phyloP scores from a whole-genome alignment of 2,888 invertebrate species.

The Romanomermis culicivorax region DNA sequence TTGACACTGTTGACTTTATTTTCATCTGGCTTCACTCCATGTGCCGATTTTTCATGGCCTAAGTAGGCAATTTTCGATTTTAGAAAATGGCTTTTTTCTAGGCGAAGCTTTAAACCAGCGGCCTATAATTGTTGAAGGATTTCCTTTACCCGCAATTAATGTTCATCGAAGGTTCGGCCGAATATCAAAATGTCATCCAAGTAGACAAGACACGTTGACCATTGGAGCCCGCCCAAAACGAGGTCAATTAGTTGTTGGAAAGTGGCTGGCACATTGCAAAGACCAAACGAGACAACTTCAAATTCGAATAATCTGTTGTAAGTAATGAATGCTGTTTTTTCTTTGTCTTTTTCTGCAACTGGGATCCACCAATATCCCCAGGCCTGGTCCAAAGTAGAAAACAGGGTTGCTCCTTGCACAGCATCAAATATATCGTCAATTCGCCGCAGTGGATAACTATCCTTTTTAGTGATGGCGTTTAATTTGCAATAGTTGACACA shows the following conservation, averaged over 20 bases:
- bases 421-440: not conserved
- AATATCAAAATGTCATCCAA: not conserved
- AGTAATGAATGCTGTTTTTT: too few species aligned
- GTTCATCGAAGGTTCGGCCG: too few species aligned
- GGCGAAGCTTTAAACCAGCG: not conserved
- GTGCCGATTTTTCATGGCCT: not conserved
- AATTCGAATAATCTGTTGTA: not conserved
- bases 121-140: not conserved
- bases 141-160: not conserved
- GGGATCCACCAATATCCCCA: not conserved
- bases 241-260: too few species aligned
- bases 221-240: too few species aligned
- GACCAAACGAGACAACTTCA: not conserved
- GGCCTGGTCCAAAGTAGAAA: too few species aligned
- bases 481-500: too few species aligned
- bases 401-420: too few species aligned
- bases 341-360: not conserved
- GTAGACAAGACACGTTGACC: constrained; percentile 4
- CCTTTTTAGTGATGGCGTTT: not conserved
- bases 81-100: not conserved
- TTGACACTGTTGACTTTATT: not conserved
- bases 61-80: too few species aligned
- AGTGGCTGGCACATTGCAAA: too few species aligned
- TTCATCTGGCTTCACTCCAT: not conserved
- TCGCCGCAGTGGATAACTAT: not conserved